Evolutionary conservation across 2,797 vertebrate genomes (phyloP).

Genomic region (Pseudochromis fuscus): DNA sequence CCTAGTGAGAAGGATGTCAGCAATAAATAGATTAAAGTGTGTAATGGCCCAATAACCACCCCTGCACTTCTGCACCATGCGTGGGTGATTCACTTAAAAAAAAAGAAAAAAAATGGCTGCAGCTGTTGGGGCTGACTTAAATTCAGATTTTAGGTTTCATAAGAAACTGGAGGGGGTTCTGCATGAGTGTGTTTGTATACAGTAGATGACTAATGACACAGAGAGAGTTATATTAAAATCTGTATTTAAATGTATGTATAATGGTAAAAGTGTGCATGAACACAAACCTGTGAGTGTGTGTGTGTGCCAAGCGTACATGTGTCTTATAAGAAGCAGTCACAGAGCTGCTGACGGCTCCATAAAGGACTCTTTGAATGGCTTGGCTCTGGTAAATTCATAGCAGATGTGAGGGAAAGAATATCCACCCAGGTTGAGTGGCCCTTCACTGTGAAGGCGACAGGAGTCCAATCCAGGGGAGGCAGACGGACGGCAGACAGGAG

Average conservation of each 20-base stretch:
- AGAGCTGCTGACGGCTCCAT: constrained; percentile 82
- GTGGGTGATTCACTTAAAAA: constrained; percentile 58
- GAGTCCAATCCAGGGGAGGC: constrained; percentile 81
- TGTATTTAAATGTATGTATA: constrained; percentile 31
- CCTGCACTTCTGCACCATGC: constrained; percentile 59
- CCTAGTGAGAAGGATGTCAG: constrained; percentile 61
- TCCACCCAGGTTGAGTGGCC: constrained; percentile 86
- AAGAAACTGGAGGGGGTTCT: constrained; percentile 47
- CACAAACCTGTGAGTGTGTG: constrained; percentile 42
- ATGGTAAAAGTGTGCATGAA: constrained; percentile 40
- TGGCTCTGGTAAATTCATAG: constrained; percentile 84
- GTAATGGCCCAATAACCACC: constrained; percentile 70
- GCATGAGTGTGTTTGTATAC: constrained; percentile 20
- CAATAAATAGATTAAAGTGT: constrained; percentile 82
- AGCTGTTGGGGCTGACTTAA: constrained; percentile 76
- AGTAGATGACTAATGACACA: constrained; percentile 1
- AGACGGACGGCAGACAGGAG: constrained; percentile 78
- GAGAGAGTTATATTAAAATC: not conserved
- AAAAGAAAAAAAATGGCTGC: constrained; percentile 50
- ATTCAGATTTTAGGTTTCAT: constrained; percentile 63
- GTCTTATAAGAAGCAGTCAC: constrained; percentile 83
- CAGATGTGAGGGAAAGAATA: constrained; percentile 89
- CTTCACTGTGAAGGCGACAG: constrained; percentile 81
- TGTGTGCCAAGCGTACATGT: constrained; percentile 58
- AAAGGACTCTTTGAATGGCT: constrained; percentile 87